Percentiles rank a stretch among this genome's conserved stretches.
Evolutionary conservation across 1,140 invertebrate species (phyloP).

Genomic region (Temnothorax nylanderi): DNA sequence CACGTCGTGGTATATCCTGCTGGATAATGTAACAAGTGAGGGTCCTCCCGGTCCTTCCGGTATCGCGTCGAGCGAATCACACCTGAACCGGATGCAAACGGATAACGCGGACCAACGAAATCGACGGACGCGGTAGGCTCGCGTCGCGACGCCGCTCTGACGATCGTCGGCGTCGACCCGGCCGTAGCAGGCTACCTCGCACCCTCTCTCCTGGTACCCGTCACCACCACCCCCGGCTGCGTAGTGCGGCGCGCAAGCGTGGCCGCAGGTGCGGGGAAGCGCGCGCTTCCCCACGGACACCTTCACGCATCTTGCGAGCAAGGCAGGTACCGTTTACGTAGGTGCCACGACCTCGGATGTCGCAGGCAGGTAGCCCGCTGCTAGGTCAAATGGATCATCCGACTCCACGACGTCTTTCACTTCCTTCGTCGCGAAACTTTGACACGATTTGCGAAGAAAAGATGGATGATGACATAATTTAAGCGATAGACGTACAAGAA

Average conservation of each 20-base stretch:
- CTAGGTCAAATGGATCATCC: conserved; percentile 12
- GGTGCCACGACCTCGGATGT: conserved; percentile 46
- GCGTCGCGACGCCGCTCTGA: conserved; percentile 81
- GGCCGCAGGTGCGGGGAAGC: conserved; percentile 43
- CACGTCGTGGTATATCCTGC: neutral
- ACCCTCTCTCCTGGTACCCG: conserved; percentile 64
- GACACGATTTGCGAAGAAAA: neutral
- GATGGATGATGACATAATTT: neutral
- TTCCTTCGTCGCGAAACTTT: neutral
- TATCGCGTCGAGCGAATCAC: conserved; percentile 12
- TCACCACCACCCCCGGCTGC: conserved; percentile 54
- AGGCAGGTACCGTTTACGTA: conserved; percentile 37
- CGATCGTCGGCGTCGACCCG: conserved; percentile 79
- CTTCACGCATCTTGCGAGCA: conserved; percentile 45
- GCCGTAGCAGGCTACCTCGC: conserved; percentile 75
- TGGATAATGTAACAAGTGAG: neutral
- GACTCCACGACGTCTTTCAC: neutral
- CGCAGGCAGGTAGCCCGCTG: neutral
- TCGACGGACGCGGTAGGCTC: conserved; percentile 74
- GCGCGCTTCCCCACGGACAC: conserved; percentile 62
- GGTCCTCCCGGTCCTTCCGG: neutral
- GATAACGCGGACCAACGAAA: neutral
- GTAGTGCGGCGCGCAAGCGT: conserved; percentile 69
- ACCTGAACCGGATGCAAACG: conserved; percentile 22
- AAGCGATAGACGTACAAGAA: neutral